Conservation (phyloP, 1,140 invertebrate genomes). For the Eulimnadia texana region DNA sequence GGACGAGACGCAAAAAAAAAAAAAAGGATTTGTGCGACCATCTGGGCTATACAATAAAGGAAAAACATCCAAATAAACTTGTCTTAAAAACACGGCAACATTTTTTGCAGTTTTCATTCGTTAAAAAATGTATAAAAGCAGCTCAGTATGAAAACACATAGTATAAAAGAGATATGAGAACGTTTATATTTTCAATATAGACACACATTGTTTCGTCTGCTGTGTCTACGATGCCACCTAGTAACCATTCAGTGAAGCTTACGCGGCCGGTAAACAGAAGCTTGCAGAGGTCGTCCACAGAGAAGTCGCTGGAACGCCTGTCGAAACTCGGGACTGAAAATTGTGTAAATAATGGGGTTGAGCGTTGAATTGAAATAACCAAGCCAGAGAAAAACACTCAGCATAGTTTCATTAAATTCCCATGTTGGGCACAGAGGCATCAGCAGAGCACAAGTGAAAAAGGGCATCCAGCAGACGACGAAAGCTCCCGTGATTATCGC, state of each 20-base stretch:
- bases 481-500: slow-evolving; percentile 82
- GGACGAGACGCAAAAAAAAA: too few species aligned
- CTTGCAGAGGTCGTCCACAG: slow-evolving; percentile 38
- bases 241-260: background rate
- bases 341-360: slow-evolving; percentile 89
- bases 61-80: too few species aligned
- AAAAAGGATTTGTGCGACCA: too few species aligned
- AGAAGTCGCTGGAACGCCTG: slow-evolving; percentile 82
- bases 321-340: slow-evolving; percentile 86
- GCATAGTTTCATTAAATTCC: slow-evolving; percentile 32
- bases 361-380: slow-evolving; percentile 74
- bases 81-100: too few species aligned
- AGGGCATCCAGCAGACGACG: slow-evolving; percentile 75
- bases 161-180: too few species aligned
- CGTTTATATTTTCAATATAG: too few species aligned
- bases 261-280: background rate
- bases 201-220: too few species aligned
- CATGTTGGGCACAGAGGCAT: slow-evolving; percentile 49
- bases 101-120: too few species aligned
- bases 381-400: slow-evolving; percentile 61
- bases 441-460: slow-evolving; percentile 71
- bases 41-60: too few species aligned
- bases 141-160: too few species aligned
- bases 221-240: too few species aligned
- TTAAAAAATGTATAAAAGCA: too few species aligned